Evolutionary conservation across 2,113 vertebrate genomes (phyloP), one percentile per base, ranked within the genome.

Genomic region (Sylvietta virens): DNA sequence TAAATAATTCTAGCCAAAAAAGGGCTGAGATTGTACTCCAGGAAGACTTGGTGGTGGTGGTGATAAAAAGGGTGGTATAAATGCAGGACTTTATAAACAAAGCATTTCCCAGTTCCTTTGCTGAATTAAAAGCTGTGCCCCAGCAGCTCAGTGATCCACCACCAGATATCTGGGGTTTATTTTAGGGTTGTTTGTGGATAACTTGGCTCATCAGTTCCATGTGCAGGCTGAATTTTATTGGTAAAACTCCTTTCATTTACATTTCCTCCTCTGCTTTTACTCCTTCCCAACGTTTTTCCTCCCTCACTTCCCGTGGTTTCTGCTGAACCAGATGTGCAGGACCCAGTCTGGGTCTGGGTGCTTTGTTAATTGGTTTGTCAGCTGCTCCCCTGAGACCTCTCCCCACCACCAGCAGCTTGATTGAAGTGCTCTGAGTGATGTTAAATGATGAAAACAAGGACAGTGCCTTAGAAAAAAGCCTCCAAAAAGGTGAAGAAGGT

Each of bases 351-450:
- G 89, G 94, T 86, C 51, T 7, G 57, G 78, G 82, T 28, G 81
- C 94, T 97, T 94, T 92, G 97, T 97, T 98, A 98, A 97, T 97
- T 98, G 98, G 93, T 92, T 70, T 98, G 96, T 97, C 97, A 95
- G 81, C 92, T 79, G 64, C 88, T 96, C 97, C 96, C 81, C 87
- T 0, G 96, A 95, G 98, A 96, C 92, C 82, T 90, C 96, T 96
- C 96, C 88, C 97, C 97, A 96, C n/a, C 96, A 62, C 42, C 71
- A 86, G 50, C 81, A 28, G 60, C 70, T 20, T 10, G 44, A n/a
- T 74, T 48, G 60, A 57, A 85, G 82, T 24, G 60, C 92, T 96
- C 88, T 96, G 97, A 98, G 92, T 97, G 97, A 98, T 98, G 96
- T 97, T 95, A 97, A 98, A 96, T 94, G 97, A 97, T 97, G 97